Conservation (phyloP, 2,113 vertebrate species). For the Xiphias gladius region DNA sequence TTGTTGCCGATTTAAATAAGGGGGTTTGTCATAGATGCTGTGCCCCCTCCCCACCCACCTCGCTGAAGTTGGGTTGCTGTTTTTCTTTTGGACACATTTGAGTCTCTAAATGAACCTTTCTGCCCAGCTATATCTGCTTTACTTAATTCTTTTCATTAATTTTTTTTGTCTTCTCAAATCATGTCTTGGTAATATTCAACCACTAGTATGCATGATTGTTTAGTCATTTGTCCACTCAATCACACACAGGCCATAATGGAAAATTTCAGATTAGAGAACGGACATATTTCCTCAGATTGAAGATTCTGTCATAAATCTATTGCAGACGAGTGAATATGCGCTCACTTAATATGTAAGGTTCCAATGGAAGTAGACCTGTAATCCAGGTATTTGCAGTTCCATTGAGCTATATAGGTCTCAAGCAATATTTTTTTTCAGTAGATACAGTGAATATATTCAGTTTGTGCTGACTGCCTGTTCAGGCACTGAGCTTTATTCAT, state of each 20-base stretch:
- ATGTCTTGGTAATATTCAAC: background rate
- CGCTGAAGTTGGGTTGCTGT: background rate
- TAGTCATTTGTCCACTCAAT: background rate
- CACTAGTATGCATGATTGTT: background rate
- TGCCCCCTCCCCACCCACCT: background rate
- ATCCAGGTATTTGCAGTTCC: background rate
- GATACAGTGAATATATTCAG: background rate
- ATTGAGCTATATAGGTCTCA: background rate
- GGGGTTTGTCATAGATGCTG: slow-evolving; percentile 17
- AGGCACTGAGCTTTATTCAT: background rate
- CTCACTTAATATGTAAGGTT: background rate
- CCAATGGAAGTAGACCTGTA: slow-evolving; percentile 4
- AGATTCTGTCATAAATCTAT: background rate
- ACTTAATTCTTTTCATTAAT: background rate
- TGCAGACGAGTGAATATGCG: background rate
- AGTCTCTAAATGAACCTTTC: slow-evolving; percentile 12
- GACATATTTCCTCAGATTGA: background rate
- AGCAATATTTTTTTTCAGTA: background rate
- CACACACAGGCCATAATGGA: background rate
- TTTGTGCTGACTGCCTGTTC: background rate
- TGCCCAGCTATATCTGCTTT: background rate
- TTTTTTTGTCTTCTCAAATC: background rate
- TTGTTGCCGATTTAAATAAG: slow-evolving; percentile 5
- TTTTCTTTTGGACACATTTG: background rate
- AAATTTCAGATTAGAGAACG: background rate